Conservation (phyloP, 37 sponge, comb jelly and placozoan species). For the Corticium candelabrum region DNA sequence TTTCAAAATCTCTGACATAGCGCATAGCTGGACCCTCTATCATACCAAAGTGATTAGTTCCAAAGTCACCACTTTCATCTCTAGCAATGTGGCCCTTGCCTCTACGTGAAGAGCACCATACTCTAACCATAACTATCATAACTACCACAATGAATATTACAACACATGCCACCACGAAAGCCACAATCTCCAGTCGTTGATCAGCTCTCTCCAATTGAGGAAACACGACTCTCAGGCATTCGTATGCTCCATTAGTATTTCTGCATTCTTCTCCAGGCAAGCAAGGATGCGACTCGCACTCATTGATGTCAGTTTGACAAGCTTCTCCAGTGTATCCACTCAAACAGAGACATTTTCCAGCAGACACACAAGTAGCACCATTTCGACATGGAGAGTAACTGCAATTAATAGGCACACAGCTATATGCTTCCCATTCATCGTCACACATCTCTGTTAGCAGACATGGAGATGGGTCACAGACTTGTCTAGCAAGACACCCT, state of each 20-base stretch:
- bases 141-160: too few relatives aligned
- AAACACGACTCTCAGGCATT: too few relatives aligned
- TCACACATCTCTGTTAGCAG: not conserved
- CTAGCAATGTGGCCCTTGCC: not conserved
- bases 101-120: too few relatives aligned
- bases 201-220: too few relatives aligned
- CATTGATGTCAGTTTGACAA: not conserved
- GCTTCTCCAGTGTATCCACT: not conserved
- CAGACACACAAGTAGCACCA: not conserved
- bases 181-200: too few relatives aligned
- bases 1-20: too few relatives aligned
- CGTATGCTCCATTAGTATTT: not conserved
- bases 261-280: not conserved
- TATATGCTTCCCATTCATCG: not conserved
- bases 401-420: not conserved
- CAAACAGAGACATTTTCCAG: not conserved
- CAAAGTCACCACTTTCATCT: too few relatives aligned
- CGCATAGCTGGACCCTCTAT: too few relatives aligned
- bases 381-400: not conserved
- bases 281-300: not conserved
- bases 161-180: too few relatives aligned
- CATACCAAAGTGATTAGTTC: too few relatives aligned
- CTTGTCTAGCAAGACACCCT: not conserved
- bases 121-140: too few relatives aligned
- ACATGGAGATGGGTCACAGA: not conserved